Evolutionary conservation across 2,113 vertebrate species (phyloP), one percentile per base, ranked within the genome.

Genomic region (Poecile atricapillus): DNA sequence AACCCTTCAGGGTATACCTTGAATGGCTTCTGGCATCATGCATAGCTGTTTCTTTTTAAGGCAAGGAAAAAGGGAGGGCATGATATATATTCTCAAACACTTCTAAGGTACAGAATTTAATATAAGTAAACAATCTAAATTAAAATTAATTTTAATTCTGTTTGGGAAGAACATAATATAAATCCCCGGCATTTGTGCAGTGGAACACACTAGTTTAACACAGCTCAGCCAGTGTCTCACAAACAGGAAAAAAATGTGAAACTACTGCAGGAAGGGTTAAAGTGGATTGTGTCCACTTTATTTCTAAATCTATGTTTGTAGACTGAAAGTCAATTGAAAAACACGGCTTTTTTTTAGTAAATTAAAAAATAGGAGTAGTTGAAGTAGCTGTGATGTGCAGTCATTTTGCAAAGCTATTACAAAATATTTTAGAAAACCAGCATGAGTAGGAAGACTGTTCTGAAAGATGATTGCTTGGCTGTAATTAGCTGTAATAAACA

Each of bases 211-310:
- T 17, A 37, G 4, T 50, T 74, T 50, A 55, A 46, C 4, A 21
- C 0, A 2, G 9, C 30, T 76, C 63, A 43, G 10, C 14, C 53
- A 49, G 9, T 27, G 20, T 76, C 15, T 76, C 67, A n/a, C 13
- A 49, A 79, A 47, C 8, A 64, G 7, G n/a, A 83, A 67, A 68
- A 68, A 90, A 60, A 41, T 23, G 6, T 77, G 60, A 56, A 71
- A 9, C 4, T 84, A 6, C 13, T 27, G 1, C 3, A 2, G 4
- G 4, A 10, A 39, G 2, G 1, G 3, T 55, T 78, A 78, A 83
- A 60, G 20, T 23, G 21, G 28, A 60, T 53, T 63, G 8, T 46
- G 62, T 60, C 15, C 22, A 16, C 44, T 76, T 74, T 20, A 56
- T 44, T 75, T 78, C 7, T 44, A 37, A 35, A 79, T 64, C 43